phyloP scores from a whole-genome alignment of 2,888 invertebrate species.

The Dendrolimus houi region DNA sequence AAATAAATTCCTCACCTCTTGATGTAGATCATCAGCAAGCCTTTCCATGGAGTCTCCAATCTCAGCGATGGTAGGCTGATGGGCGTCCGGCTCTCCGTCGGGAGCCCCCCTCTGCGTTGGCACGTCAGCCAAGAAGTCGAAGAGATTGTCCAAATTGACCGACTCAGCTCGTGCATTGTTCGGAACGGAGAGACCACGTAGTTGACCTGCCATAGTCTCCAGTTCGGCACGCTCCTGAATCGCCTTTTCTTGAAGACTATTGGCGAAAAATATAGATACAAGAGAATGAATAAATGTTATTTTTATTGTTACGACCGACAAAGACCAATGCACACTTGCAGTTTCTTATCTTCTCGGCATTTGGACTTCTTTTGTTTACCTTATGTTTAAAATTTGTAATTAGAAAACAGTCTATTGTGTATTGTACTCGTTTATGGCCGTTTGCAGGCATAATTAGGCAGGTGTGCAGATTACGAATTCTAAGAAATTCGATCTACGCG shows the following conservation, averaged over 20 bases:
- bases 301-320: no score
- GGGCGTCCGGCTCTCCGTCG: constrained; percentile 69
- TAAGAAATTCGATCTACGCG: no score
- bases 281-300: neutral
- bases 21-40: constrained; percentile 87
- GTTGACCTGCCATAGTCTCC: constrained; percentile 62
- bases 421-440: no score
- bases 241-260: constrained; percentile 80
- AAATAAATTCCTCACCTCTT: constrained; percentile 72
- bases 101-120: constrained; percentile 64
- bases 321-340: no score
- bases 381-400: no score
- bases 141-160: constrained; percentile 91
- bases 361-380: no score
- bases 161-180: constrained; percentile 78
- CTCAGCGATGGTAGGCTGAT: constrained; percentile 84
- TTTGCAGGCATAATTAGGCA: no score
- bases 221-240: constrained; percentile 76
- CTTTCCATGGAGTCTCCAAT: constrained; percentile 91
- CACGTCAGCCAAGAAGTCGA: constrained; percentile 92
- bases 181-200: constrained; percentile 50
- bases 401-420: no score
- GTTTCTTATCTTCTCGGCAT: no score
- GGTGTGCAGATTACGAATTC: no score
- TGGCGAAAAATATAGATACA: constrained; percentile 6